Evolutionary conservation across 2,888 invertebrate species (phyloP).

Genomic region (Amorpha juglandis): DNA sequence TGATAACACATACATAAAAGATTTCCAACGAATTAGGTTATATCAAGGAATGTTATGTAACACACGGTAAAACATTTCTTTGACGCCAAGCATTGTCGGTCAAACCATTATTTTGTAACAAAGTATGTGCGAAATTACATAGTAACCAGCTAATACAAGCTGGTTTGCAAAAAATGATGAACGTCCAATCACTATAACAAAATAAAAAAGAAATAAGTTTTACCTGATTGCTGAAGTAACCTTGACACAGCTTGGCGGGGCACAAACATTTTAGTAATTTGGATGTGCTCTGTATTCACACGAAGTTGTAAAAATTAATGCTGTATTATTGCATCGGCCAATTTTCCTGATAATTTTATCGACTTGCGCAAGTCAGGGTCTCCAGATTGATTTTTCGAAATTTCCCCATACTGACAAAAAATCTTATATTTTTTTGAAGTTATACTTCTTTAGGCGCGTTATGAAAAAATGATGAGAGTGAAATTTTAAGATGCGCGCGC

Average conservation of each 20-base stretch:
- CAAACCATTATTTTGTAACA: background rate
- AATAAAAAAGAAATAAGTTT: conserved; percentile 27
- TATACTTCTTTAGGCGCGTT: too few species aligned
- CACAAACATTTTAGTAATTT: conserved; percentile 56
- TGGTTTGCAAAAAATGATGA: background rate
- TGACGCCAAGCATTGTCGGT: background rate
- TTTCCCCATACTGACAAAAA: too few species aligned
- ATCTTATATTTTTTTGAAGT: too few species aligned
- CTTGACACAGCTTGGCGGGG: conserved; percentile 66
- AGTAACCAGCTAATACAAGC: background rate
- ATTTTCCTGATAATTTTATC: too few species aligned
- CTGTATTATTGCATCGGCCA: too few species aligned
- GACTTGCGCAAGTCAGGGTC: too few species aligned
- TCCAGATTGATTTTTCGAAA: too few species aligned
- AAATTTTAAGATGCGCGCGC: too few species aligned
- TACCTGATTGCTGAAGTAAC: conserved; percentile 71
- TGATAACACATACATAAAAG: background rate
- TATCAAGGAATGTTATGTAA: conserved; percentile 62
- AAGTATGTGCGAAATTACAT: background rate
- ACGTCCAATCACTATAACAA: background rate
- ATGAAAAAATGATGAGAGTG: too few species aligned
- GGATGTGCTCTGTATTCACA: background rate
- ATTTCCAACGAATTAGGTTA: conserved; percentile 51
- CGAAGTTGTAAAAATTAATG: background rate
- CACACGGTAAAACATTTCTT: conserved; percentile 29